Evolutionary conservation across 2,888 invertebrate species (phyloP).

Genomic region (Gymnocheta viridis): DNA sequence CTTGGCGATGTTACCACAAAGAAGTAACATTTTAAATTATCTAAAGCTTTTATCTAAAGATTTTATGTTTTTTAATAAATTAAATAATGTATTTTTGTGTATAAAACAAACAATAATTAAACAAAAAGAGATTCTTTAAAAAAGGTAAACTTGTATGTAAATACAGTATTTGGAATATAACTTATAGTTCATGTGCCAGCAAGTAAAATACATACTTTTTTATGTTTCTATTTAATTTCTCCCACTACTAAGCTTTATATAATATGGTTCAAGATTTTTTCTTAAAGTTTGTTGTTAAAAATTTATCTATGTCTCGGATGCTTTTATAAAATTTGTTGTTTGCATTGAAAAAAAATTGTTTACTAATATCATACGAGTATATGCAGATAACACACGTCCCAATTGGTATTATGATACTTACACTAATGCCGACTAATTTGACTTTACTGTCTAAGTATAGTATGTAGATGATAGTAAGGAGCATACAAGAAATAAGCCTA

Average conservation of each 20-base stretch:
- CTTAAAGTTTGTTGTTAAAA: slow-evolving; percentile 13
- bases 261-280: slow-evolving; percentile 40
- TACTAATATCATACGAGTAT: slow-evolving; percentile 30
- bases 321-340: slow-evolving; percentile 22
- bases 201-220: not conserved
- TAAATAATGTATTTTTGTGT: too few relatives aligned
- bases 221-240: not conserved
- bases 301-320: slow-evolving; percentile 30
- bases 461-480: not conserved
- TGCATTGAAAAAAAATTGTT: slow-evolving; percentile 45
- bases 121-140: too few relatives aligned
- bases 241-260: not conserved
- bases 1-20: not conserved
- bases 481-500: slow-evolving; percentile 6
- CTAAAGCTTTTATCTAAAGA: not conserved
- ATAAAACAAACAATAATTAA: too few relatives aligned
- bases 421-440: slow-evolving; percentile 68
- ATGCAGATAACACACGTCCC: slow-evolving; percentile 64
- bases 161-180: too few relatives aligned
- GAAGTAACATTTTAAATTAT: not conserved
- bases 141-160: too few relatives aligned
- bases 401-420: slow-evolving; percentile 53
- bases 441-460: slow-evolving; percentile 38
- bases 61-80: too few relatives aligned
- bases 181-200: not conserved